phyloP scores from a whole-genome alignment of 2,888 invertebrate species.

The Physocephala rufipes region DNA sequence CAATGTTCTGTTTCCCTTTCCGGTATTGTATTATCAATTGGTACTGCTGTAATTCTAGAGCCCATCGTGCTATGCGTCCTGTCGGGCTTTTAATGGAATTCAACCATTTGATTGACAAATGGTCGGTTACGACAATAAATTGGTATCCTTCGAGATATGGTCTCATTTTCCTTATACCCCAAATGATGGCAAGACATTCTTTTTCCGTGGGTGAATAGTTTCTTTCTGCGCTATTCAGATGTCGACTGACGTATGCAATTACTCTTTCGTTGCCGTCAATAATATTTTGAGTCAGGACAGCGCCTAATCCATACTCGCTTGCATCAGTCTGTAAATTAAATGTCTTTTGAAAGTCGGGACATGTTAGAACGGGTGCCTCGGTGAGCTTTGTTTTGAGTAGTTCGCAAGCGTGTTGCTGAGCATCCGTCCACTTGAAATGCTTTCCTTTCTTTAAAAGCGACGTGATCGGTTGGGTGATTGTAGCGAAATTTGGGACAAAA shows the following conservation, averaged over 20 bases:
- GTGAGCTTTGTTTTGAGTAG: conserved; percentile 3
- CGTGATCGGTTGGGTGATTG: not conserved
- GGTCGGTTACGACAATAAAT: conserved; percentile 35
- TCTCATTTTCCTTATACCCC: too few species aligned
- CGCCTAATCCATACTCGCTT: conserved; percentile 6
- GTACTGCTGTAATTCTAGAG: conserved; percentile 14
- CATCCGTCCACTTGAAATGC: not conserved
- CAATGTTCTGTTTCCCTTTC: conserved; percentile 17
- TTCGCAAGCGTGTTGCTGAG: conserved; percentile 3
- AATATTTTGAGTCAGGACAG: not conserved
- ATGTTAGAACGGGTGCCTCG: not conserved
- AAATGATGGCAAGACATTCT: too few species aligned
- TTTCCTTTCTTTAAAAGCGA: conserved; percentile 18
- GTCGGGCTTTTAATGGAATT: conserved; percentile 1
- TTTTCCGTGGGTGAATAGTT: conserved; percentile 35
- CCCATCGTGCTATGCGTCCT: conserved; percentile 19
- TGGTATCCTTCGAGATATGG: conserved; percentile 32
- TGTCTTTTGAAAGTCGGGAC: not conserved
- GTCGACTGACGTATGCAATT: conserved; percentile 29
- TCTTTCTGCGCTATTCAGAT: conserved; percentile 30
- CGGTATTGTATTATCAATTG: conserved; percentile 5
- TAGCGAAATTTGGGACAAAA: not conserved
- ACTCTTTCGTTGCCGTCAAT: not conserved
- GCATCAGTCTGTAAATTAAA: conserved; percentile 24
- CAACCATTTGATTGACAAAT: conserved; percentile 32